Base-by-base conservation (phyloP, 2,113 vertebrate genomes). In the Lagenorhynchus albirostris region DNA sequence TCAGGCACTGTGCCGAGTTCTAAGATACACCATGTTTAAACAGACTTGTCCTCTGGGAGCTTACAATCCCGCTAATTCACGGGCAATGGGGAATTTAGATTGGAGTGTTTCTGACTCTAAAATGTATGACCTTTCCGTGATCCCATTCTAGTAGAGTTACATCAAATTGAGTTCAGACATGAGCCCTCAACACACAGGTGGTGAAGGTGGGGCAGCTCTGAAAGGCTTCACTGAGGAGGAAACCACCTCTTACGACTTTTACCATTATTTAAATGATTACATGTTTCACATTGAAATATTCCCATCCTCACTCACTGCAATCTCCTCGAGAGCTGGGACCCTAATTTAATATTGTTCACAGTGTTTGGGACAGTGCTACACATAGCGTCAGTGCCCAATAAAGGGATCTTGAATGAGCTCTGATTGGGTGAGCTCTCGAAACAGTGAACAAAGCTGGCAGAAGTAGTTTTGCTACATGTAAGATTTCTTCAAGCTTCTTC, bases 401-500 rank as follows among this genome's bases (percentile, higher is more conserved):
- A 90, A 36, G 38, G 38, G 15, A 41, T 62, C 81, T n/a, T 29
- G 21, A 86, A 65, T 23, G 21, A n/a, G 44, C 21, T 41, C 31
- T 44, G 68, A 70, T 13, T n/a, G 44, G 68, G 6, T 63, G 63
- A 84, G 50, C 89, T 83, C 82, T 87, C 53, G 38, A 1, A 73
- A 67, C 6, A 44, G 38, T 25, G 41, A 80, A 74, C 41, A 71
- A 80, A 90, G 50, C 70, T 33, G 80, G 88, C 50, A 67, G 65
- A 55, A 31, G 50, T 33, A 15, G 31, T 73, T 94, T 88, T 36
- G 17, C 47, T 50, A 25, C 1, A 4, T 58, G 73, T 88, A 55
- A 85, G 90, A 79, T 92, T 92, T 95, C 65, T 60, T 60, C 29
- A 62, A 93, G 58, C 47, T 86, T 83, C 68, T 92, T 95, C 76